A percentile compares a stretch with the other conserved stretches of the same genome.
Conservation (phyloP, 2,888 invertebrate genomes). For the Augochlorella aurata region DNA sequence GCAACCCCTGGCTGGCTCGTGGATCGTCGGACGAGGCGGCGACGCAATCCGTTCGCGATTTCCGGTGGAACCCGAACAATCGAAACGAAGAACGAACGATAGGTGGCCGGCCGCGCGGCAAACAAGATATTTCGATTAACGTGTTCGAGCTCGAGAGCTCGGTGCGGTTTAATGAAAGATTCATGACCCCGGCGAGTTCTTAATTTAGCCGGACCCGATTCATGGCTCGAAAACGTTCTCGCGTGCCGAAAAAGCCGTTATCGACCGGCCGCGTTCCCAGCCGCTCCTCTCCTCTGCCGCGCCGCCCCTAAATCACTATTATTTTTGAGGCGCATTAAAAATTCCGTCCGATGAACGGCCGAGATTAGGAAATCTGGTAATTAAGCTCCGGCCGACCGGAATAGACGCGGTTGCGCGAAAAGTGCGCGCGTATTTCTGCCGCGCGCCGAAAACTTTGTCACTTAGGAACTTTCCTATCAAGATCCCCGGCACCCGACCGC, state of each 20-base stretch:
- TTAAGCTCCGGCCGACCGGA: conserved; percentile 49
- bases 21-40: not conserved
- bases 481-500: conserved; percentile 56
- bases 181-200: conserved; percentile 42
- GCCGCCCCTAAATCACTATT: conserved; percentile 33
- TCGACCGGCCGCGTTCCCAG: conserved; percentile 13
- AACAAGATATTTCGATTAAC: conserved; percentile 49
- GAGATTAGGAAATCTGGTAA: conserved; percentile 65
- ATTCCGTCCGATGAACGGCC: conserved; percentile 42
- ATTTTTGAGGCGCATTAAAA: conserved; percentile 42
- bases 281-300: not conserved
- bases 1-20: no score
- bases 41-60: not conserved
- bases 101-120: conserved; percentile 5
- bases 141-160: not conserved
- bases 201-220: conserved; percentile 37
- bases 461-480: conserved; percentile 67
- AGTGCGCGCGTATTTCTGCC: conserved; percentile 63
- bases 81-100: not conserved
- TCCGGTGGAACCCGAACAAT: conserved; percentile 1
- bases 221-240: conserved; percentile 12
- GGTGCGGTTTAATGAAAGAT: conserved; percentile 38
- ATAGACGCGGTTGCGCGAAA: conserved; percentile 36
- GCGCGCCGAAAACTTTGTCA: conserved; percentile 64
- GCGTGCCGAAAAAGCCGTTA: conserved; percentile 39